A percentile compares a stretch with the other conserved stretches of the same genome.
These are phyloP conservation scores for Phrynocephalus guinanensis DNA, from an alignment of 2,797 vertebrate genomes.

Conservation along the genomic window DNA sequence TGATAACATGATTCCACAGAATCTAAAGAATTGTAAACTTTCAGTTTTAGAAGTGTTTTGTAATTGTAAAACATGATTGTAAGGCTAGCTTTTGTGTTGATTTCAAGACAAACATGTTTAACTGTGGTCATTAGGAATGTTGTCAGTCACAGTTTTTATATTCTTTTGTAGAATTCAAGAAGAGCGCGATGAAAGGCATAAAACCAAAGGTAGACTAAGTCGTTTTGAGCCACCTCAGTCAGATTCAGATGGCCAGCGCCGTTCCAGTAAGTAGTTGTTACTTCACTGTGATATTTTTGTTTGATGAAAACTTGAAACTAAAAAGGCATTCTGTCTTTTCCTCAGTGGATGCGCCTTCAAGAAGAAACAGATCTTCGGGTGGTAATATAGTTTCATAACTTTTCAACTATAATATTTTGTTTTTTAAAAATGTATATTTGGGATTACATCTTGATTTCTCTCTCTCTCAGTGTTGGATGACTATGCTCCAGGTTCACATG, in stretches of 20 bases:
- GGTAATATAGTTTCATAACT: constrained; percentile 86
- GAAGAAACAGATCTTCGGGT: constrained; percentile 98
- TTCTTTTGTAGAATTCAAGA: constrained; percentile 91
- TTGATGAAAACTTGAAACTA: constrained; percentile 68
- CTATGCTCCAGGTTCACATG: constrained; percentile 96
- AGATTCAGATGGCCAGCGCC: constrained; percentile 88
- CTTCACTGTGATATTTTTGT: constrained; percentile 61
- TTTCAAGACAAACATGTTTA: constrained; percentile 8
- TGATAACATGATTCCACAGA: constrained; percentile 10
- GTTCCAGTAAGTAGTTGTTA: constrained; percentile 87
- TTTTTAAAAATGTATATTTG: constrained; percentile 67
- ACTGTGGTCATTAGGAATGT: constrained; percentile 13
- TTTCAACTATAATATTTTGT: constrained; percentile 42
- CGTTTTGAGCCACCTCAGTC: constrained; percentile 93
- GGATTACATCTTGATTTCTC: constrained; percentile 60
- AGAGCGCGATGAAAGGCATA: constrained; percentile 96
- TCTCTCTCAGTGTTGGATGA: constrained; percentile 90
- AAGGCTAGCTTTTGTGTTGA: constrained; percentile 1
- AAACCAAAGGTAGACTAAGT: constrained; percentile 95
- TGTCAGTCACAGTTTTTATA: constrained; percentile 40
- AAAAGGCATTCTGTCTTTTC: constrained; percentile 78
- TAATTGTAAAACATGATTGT: neutral
- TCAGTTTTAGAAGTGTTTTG: constrained; percentile 21
- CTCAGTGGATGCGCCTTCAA: constrained; percentile 96
- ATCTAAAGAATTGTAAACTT: neutral